These are phyloP conservation scores for Cataglyphis cursor DNA, from an alignment of 2,888 invertebrate species.

Conservation along the genomic window DNA sequence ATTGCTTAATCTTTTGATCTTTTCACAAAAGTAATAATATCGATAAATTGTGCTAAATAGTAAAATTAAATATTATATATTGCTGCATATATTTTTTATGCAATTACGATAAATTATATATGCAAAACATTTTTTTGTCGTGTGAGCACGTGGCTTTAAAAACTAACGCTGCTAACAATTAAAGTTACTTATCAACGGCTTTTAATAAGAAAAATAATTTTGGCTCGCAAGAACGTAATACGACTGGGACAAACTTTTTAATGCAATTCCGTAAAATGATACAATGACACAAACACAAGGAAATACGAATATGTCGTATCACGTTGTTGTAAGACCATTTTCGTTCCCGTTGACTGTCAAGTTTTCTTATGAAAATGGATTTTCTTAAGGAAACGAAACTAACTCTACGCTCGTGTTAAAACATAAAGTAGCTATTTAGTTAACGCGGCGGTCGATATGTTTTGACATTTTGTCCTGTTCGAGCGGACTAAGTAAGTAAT, in stretches of 20 bases:
- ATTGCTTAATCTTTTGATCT: neutral
- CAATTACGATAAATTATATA: no score
- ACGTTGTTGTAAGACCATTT: slow-evolving; percentile 11
- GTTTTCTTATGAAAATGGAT: neutral
- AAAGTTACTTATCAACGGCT: slow-evolving; percentile 21
- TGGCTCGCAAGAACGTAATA: neutral
- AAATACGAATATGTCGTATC: neutral
- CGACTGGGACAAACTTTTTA: slow-evolving; percentile 21
- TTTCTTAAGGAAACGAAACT: neutral
- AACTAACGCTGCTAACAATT: neutral
- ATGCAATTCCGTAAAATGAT: slow-evolving; percentile 3
- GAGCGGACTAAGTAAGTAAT: slow-evolving; percentile 22
- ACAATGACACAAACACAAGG: slow-evolving; percentile 4
- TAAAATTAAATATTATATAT: neutral
- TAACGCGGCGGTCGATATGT: neutral
- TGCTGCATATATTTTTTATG: neutral
- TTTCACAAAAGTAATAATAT: neutral
- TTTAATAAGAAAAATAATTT: slow-evolving; percentile 9
- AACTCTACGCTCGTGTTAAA: neutral
- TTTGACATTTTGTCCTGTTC: slow-evolving; percentile 20
- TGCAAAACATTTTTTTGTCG: no score
- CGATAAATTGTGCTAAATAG: neutral
- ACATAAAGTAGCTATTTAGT: slow-evolving; percentile 3
- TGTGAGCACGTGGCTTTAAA: neutral
- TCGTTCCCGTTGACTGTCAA: neutral